Evolutionary conservation across 2,113 vertebrate genomes (phyloP).

Genomic region (Alaudala cheleensis): DNA sequence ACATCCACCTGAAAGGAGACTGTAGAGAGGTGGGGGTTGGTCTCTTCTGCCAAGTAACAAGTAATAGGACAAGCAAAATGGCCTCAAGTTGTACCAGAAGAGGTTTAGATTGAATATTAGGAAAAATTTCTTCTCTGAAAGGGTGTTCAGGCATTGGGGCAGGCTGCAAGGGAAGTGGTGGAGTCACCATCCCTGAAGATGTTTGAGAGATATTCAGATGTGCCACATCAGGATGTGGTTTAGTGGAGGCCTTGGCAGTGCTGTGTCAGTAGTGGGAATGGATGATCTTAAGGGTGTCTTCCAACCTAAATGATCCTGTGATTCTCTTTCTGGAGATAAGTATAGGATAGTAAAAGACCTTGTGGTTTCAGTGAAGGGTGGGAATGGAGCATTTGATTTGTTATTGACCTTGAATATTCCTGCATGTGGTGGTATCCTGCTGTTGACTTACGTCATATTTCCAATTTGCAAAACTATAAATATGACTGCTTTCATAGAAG

Average conservation of each 20-base stretch:
- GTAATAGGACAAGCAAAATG: background rate
- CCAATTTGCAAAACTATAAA: background rate
- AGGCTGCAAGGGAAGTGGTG: background rate
- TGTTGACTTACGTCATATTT: background rate
- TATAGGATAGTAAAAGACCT: background rate
- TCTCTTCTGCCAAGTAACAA: background rate
- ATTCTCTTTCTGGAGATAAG: background rate
- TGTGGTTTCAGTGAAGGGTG: background rate
- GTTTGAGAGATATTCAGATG: background rate
- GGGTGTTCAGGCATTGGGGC: background rate
- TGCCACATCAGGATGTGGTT: background rate
- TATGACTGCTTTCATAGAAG: background rate
- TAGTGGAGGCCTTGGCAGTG: background rate
- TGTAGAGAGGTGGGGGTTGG: too few species aligned
- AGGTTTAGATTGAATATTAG: background rate
- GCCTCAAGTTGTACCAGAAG: background rate
- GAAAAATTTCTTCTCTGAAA: background rate
- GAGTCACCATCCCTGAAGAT: background rate
- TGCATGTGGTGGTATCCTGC: background rate
- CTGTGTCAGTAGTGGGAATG: background rate
- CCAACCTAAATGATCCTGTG: background rate
- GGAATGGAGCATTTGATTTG: background rate
- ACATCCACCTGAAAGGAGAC: background rate
- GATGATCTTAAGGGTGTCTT: background rate
- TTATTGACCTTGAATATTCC: accelerated